Evolutionary conservation across 2,113 vertebrate species (phyloP), one percentile per base, ranked within the genome.

Genomic region (Sinocyclocheilus anophthalmus): DNA sequence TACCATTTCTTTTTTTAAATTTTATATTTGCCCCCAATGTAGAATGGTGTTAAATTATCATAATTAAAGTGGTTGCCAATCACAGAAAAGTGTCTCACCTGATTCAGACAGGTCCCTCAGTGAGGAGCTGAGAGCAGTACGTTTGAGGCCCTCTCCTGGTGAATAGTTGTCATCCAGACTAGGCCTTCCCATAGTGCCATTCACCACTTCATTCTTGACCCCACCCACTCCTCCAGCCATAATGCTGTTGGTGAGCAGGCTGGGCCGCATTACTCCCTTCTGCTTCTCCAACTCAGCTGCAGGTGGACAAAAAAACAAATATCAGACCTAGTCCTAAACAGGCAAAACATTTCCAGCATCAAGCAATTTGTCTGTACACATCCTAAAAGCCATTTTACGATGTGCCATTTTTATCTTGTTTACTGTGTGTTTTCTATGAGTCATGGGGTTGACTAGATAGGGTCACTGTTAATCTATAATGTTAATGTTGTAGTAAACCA

Each of bases 231-330:
- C 84, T 45, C 77, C 76, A 1, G 79, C 42, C 75, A 91, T 88
- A 26, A 92, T 92, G 39, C 93, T 94, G 0, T 92, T 93, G 12
- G 92, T 94, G 77, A 96, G 85, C 81, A 94, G 84, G 0, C 95
- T 94, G 78, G 97, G 95, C 82, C 97, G 95, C 95, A 97, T 96
- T 88, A 96, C 94, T 18, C 97, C 97, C 91, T 97, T 97, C 94
- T 98, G 97, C 91, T 98, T 98, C 92, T 97, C 97, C 4, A 98
- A 92, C 88, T 97, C 97, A 12, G 97, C 97, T 97, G 94, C 33
- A 87, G 42, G 18, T 5, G 48, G 24, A 88, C 13, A 84, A 61
- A 45, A 73, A 57, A 59, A 69, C 7, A 20, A 13, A 30, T 3
- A n/a, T 13, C 22, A 72, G 30, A 18, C 14, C n/a, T 65, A 42